Evolutionary conservation across 1,140 invertebrate genomes (phyloP), one percentile per base, ranked within the genome.

Genomic region (Oryzaephilus surinamensis): DNA sequence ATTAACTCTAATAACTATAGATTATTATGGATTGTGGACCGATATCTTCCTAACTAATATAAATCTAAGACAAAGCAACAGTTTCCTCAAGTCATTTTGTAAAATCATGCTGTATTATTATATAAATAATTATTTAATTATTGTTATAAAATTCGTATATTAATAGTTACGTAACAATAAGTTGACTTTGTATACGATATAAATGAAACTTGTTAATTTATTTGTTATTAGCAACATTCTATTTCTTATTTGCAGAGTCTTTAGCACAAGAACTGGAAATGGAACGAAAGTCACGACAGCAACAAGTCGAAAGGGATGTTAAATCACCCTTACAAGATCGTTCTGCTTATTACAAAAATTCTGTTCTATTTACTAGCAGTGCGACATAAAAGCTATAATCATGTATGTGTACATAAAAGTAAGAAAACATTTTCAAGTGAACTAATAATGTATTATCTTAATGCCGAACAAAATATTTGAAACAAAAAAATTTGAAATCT

Each of bases 181-280:
- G n/a, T n/a, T n/a, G n/a, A n/a, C n/a, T n/a, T n/a, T n/a, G n/a
- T n/a, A n/a, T n/a, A n/a, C n/a, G n/a, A n/a, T n/a, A n/a, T n/a
- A n/a, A n/a, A n/a, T n/a, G n/a, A n/a, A n/a, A n/a, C n/a, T n/a
- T n/a, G n/a, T n/a, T n/a, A n/a, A n/a, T n/a, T n/a, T n/a, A n/a
- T n/a, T n/a, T n/a, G n/a, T n/a, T n/a, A n/a, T n/a, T n/a, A n/a
- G n/a, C n/a, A n/a, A n/a, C 13, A 7, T 23, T 34, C 16, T 15
- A 4, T n/a, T 28, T 38, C 48, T 55, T 54, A 57, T 55, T 72
- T 70, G 48, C 70, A 87, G 84, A 88, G 69, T 81, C 82, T 27
- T 66, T 89, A 52, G 82, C 81, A 30, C 82, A 87, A 60, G 84
- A 88, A 62, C 71, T 87, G 49, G 83, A 87, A 64, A 72, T 85